Conservation (phyloP, 2,888 invertebrate species). For the Dioctria rufipes region DNA sequence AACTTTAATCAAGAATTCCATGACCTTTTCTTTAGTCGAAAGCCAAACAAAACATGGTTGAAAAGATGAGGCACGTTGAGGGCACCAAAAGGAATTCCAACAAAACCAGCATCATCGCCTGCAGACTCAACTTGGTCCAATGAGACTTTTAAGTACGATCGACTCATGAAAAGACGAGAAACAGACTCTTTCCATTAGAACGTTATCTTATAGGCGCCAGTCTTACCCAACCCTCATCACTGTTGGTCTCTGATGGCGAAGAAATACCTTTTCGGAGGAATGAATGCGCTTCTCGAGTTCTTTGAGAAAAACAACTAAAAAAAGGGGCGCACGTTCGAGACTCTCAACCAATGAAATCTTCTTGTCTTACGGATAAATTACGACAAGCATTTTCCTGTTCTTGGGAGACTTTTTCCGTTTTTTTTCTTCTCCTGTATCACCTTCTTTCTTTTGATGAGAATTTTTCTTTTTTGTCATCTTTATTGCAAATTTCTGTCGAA, state of each 20-base stretch:
- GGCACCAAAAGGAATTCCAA: constrained; percentile 15
- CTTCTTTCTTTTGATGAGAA: background rate
- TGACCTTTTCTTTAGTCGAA: constrained; percentile 14
- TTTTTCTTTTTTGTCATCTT: too few relatives aligned
- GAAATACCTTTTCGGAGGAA: background rate
- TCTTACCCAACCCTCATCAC: constrained; percentile 12
- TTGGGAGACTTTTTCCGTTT: background rate
- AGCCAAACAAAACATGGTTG: constrained; percentile 9
- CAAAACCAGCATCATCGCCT: background rate
- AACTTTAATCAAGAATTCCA: constrained; percentile 5
- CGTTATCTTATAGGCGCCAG: constrained; percentile 60
- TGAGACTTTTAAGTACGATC: constrained; percentile 32
- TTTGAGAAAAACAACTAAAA: background rate
- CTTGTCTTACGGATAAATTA: background rate
- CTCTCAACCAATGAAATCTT: constrained; percentile 21
- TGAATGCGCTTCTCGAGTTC: background rate
- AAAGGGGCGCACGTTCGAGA: constrained; percentile 30
- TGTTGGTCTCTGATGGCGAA: background rate
- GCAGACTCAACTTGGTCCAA: constrained; percentile 22
- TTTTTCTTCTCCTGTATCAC: background rate
- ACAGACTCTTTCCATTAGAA: constrained; percentile 62
- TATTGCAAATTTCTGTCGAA: too few relatives aligned
- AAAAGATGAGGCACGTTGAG: background rate
- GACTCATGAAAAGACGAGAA: constrained; percentile 50
- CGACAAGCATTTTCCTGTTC: background rate